Percentiles rank a stretch among this genome's conserved stretches.
These are phyloP conservation scores for Otocyon megalotis DNA, from an alignment of 2,113 vertebrate genomes.

Conservation along the genomic window DNA sequence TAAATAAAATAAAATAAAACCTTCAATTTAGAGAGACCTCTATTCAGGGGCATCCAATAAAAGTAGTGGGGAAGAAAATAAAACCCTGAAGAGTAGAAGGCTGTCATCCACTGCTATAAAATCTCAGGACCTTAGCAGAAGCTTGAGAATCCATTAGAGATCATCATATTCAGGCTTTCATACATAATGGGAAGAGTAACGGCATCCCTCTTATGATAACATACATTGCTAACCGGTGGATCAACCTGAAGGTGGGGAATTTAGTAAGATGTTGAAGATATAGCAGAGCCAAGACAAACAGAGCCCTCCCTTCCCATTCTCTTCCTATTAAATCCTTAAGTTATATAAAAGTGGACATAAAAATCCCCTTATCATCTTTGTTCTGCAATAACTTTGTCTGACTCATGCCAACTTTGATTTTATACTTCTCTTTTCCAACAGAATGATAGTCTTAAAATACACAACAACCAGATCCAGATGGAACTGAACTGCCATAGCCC, in stretches of 20 bases:
- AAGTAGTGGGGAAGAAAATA: background rate
- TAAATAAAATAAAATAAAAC: background rate
- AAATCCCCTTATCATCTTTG: background rate
- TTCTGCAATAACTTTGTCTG: background rate
- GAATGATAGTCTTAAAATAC: background rate
- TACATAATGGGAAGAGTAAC: background rate
- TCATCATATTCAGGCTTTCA: background rate
- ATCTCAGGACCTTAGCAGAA: background rate
- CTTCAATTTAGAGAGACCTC: background rate
- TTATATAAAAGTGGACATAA: background rate
- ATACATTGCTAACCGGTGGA: background rate
- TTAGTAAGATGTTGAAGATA: background rate
- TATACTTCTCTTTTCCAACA: background rate
- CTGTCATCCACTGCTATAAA: background rate
- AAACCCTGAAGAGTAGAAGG: background rate
- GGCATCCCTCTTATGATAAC: background rate
- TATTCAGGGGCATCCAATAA: background rate
- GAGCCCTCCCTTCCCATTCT: fast-evolving
- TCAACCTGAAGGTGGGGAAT: background rate
- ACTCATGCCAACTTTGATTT: background rate
- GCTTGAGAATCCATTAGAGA: background rate
- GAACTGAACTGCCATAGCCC: background rate
- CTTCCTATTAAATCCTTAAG: background rate
- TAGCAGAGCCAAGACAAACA: background rate
- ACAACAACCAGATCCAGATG: background rate